Evolutionary conservation across 2,888 invertebrate species (phyloP).

Genomic region (Cataglyphis albicans): DNA sequence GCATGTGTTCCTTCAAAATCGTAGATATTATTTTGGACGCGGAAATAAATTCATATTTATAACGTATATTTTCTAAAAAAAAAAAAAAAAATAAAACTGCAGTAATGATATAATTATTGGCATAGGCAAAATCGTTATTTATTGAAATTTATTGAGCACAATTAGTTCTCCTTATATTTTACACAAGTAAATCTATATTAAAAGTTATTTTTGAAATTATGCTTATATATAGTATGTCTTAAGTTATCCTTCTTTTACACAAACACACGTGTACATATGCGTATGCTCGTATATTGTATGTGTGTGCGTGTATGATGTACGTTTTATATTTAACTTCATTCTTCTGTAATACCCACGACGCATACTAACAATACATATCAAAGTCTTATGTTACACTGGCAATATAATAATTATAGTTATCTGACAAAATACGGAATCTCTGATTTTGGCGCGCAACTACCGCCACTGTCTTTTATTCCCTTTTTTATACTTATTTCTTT

Average conservation of each 20-base stretch:
- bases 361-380: conserved; percentile 75
- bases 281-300: conserved; percentile 71
- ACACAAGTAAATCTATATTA: conserved; percentile 80
- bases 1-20: background rate
- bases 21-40: background rate
- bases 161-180: conserved; percentile 78
- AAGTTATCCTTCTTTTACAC: conserved; percentile 71
- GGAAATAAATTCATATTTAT: conserved; percentile 54
- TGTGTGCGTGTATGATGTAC: conserved; percentile 72
- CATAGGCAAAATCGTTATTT: conserved; percentile 83
- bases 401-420: conserved; percentile 73
- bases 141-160: conserved; percentile 83
- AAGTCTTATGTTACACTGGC: conserved; percentile 76
- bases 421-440: conserved; percentile 81
- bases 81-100: conserved; percentile 58
- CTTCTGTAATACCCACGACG: conserved; percentile 72
- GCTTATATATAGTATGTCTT: conserved; percentile 72
- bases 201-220: conserved; percentile 79
- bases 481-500: conserved; percentile 13
- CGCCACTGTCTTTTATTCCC: conserved; percentile 31
- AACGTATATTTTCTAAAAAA: conserved; percentile 67
- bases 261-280: conserved; percentile 74
- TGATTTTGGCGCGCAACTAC: conserved; percentile 48
- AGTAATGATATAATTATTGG: conserved; percentile 76
- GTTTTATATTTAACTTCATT: conserved; percentile 76